Evolutionary conservation across 2,888 invertebrate genomes (phyloP).

Genomic region (Caenorhabditis drosophilae): DNA sequence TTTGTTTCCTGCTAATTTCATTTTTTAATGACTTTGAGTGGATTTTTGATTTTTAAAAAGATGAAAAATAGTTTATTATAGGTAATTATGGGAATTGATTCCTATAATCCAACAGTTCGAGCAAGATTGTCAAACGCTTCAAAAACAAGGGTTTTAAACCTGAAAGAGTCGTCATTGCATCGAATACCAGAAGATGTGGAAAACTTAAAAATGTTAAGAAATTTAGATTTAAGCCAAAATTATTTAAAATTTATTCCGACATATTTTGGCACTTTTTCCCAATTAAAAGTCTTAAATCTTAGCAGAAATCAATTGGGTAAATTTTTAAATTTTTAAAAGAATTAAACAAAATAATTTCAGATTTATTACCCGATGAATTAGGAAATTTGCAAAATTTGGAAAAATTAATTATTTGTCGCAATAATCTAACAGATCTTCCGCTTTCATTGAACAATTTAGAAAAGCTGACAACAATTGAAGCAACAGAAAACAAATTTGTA

Average conservation of each 20-base stretch:
- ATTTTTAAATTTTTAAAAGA: neutral
- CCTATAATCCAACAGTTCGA: slow-evolving; percentile 29
- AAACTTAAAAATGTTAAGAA: slow-evolving; percentile 77
- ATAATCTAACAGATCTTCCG: slow-evolving; percentile 82
- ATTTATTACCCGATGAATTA: slow-evolving; percentile 72
- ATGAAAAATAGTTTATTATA: slow-evolving; percentile 1
- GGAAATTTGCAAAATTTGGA: slow-evolving; percentile 72
- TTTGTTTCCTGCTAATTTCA: slow-evolving; percentile 1
- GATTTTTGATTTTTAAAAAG: neutral
- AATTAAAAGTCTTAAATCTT: slow-evolving; percentile 73
- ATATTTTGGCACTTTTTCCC: slow-evolving; percentile 71
- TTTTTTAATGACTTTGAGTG: slow-evolving; percentile 5
- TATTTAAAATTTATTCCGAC: slow-evolving; percentile 77
- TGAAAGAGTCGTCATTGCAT: slow-evolving; percentile 83
- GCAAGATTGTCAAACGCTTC: slow-evolving; percentile 77
- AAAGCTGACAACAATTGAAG: slow-evolving; percentile 19
- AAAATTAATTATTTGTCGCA: slow-evolving; percentile 78
- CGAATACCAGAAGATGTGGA: slow-evolving; percentile 71
- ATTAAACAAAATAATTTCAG: too few relatives aligned
- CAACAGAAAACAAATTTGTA: slow-evolving; percentile 16
- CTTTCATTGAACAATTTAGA: slow-evolving; percentile 46
- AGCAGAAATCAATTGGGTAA: slow-evolving; percentile 70
- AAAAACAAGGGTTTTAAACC: slow-evolving; percentile 90
- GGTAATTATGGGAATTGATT: slow-evolving; percentile 21
- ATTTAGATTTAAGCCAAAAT: slow-evolving; percentile 90